Evolutionary conservation across 92 coral and sea anemone genomes (phyloP), one percentile per base, ranked within the genome.

Genomic region (Parazoanthus darwini): DNA sequence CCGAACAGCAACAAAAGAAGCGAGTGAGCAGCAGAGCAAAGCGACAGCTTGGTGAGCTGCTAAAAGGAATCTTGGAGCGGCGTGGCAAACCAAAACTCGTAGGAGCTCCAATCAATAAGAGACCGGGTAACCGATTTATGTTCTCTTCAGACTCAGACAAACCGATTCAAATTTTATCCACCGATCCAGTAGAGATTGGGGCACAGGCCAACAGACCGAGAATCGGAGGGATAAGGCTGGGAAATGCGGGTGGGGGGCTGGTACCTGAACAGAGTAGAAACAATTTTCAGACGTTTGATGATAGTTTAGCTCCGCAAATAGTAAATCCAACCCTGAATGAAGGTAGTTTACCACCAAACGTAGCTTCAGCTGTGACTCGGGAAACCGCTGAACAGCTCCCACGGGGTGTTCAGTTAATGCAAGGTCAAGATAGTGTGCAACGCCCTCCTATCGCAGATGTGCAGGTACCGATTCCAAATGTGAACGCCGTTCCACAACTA

Each of bases 71-170:
- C 10, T 51, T 95, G 37, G 93, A 92, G 74, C 88, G 98, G 42
- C 90, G 98, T 37, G 87, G 97, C 6, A 93, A 94, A 5, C 93
- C 97, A 50, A 94, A 90, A 68, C 72, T 90, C 23, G n/a, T 92
- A n/a, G 85, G 85, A 23, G 91, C 84, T 65, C 76, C 93, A 22
- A 84, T 90, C 42, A 92, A 89, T 43, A 92, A 91, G 88, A 90
- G 89, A 56, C 84, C 91, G 65, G 90, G 78, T 76, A 88, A 86
- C 51, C 80, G 89, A 54, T 89, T 87, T 36, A 90, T 88, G 78
- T 65, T 88, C n/a, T 80, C 79, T 38, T 38, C 75, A 50, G 88
- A 86, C 48, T 82, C 77, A 39, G 89, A 88, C 86, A 93, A 95
- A 73, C 96, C 96, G 16, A 83, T 93, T 8, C 94, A 93, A 65